Percentiles rank a stretch among this genome's conserved stretches.
These are phyloP conservation scores for Ophion slaviceki DNA, from an alignment of 2,888 invertebrate genomes.

Conservation along the genomic window DNA sequence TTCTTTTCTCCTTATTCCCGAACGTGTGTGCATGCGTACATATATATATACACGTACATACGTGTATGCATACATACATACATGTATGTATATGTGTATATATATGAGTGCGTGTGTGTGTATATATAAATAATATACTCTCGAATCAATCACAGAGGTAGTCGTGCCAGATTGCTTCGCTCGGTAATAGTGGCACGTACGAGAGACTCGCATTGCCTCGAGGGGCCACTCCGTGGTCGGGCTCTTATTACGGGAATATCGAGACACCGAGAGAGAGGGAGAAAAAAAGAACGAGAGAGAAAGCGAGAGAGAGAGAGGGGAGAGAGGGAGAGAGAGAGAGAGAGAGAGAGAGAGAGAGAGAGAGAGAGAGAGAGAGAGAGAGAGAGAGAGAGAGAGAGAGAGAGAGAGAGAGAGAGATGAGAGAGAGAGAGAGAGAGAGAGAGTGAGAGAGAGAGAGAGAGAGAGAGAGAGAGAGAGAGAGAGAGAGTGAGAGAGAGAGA, in stretches of 20 bases:
- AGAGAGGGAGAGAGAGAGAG: constrained; percentile 2
- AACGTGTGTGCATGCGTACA: neutral
- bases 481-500: neutral
- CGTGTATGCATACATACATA: too few relatives aligned
- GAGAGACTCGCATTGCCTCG: constrained; percentile 56
- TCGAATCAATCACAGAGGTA: constrained; percentile 58
- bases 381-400: too few relatives aligned
- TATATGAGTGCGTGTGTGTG: neutral
- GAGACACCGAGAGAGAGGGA: constrained; percentile 8
- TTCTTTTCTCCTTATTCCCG: neutral
- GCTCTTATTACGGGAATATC: constrained; percentile 60
- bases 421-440: constrained; percentile 1
- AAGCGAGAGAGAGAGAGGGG: neutral
- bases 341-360: too few relatives aligned
- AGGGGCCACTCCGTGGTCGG: constrained; percentile 56
- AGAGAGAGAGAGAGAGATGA: constrained; percentile 37
- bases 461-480: constrained; percentile 3
- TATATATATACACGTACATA: neutral
- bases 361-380: constrained; percentile 28
- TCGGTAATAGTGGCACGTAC: constrained; percentile 65
- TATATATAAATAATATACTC: constrained; percentile 24
- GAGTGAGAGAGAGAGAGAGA: neutral
- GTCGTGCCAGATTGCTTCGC: constrained; percentile 58
- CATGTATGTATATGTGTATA: too few relatives aligned
- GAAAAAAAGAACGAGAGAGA: constrained; percentile 6